These are phyloP conservation scores for Malurus alboscapulatus DNA, from an alignment of 2,113 vertebrate genomes.

Conservation along the genomic window DNA sequence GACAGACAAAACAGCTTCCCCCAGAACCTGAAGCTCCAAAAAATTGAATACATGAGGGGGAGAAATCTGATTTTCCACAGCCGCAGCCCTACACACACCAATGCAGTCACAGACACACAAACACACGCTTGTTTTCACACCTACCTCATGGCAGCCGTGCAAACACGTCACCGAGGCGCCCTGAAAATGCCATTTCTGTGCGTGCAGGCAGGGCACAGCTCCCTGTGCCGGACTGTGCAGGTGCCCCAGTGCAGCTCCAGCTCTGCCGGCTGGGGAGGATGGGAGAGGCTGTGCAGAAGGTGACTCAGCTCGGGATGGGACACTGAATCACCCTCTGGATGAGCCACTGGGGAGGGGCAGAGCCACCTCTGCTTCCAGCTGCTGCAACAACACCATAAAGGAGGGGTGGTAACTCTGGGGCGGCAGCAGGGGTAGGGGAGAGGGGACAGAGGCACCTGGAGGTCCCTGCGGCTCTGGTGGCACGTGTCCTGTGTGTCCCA, in stretches of 20 bases:
- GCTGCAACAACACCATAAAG: accelerated
- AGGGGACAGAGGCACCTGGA: background rate
- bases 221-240: background rate
- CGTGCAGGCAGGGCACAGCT: background rate
- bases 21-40: background rate
- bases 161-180: accelerated
- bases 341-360: background rate
- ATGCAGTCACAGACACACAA: accelerated
- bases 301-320: constrained; percentile 31
- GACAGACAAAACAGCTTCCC: background rate
- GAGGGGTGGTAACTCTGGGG: background rate
- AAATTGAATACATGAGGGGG: accelerated
- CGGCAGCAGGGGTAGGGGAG: background rate
- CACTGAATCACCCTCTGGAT: constrained; percentile 19
- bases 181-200: background rate
- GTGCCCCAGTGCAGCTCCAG: background rate
- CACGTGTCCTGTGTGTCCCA: accelerated
- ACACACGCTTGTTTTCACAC: background rate
- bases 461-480: background rate
- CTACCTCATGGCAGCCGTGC: background rate
- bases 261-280: background rate
- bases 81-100: accelerated
- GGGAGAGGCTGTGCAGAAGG: background rate
- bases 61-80: background rate
- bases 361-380: background rate